Evolutionary conservation across 2,797 vertebrate genomes (phyloP), one percentile per base, ranked within the genome.

Genomic region (Acrossocheilus fasciatus): DNA sequence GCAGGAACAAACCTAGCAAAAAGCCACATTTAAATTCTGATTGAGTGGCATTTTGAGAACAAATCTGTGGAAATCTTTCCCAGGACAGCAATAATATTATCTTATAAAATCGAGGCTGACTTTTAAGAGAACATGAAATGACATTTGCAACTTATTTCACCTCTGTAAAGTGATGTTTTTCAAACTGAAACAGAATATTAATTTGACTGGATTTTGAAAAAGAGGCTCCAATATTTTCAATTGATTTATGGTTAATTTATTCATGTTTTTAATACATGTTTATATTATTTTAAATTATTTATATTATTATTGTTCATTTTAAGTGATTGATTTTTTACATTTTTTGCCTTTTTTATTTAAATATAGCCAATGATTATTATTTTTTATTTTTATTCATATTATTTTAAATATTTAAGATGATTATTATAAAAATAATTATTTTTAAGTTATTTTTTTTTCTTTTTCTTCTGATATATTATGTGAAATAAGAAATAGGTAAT

Each of bases 1-100:
- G 52, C 43, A 26, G 26, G 76, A 77, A 76, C 30, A 76, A 84
- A 69, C 30, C 14, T 20, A 75, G 30, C 82, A 66, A 75, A 79
- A 52, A 43, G 36, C 11, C 36, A 69, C 1, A 77, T 78, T 85
- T 78, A 68, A 85, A 78, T 68, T 54, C 34, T 68, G 34, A 69
- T 15, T 43, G 30, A 36, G 52, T 64, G 50, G 59, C 36, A 83
- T 59, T 73, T 62, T 62, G 26, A 81, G 78, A 66, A 81, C 43
- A 66, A 81, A 66, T 20, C 52, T 70, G 23, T 20, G 20, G 57
- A 45, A 36, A 75, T 45, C 7, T 39, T 47, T 64, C 70, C 18
- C 18, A 62, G 39, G 39, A 75, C 17, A 50, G 39, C 18, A 54
- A 30, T 20, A 50, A 52, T 41, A 39, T 30, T 26, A 52, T 52